Base-by-base conservation (phyloP, 2,888 invertebrate genomes). In the Minunthozetes semirufus region DNA sequence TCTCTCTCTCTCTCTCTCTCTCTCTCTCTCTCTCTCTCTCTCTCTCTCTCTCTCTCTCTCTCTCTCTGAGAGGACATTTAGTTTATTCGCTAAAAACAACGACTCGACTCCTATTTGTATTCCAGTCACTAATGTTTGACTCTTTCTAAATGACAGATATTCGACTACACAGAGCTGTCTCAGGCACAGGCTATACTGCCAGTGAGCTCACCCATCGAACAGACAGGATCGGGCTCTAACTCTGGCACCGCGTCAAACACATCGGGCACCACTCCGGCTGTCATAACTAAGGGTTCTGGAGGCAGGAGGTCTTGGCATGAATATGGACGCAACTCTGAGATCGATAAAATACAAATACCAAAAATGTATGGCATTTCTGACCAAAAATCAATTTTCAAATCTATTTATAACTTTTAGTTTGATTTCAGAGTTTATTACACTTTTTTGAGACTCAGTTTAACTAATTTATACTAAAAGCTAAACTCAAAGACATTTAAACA, bases 311-410 rank as follows among this genome's bases (percentile, higher is more conserved):
- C 81, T 81, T 94, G 93, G 93, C 94, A 93, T 84, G 94, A 94
- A 86, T 94, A 93, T 84, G 94, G 93, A 75, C 87, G 94, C 79
- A 93, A 93, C 83, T 93, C 93, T 82, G 94, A 94, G 84, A 92
- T 92, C 75, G 94, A 94, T 84, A 94, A 94, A 87, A 93, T 96
- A 82, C 94, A 95, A 87, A 96, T 96, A 86, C 93, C 94, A 84
- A 96, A 96, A 90, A 87, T 94, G 94, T 95, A 87, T 93, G 94
- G 91, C 22, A 19, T 38, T 27, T 46, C 13, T 9, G 3, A 4
- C 38, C 5, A 63, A 63, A 63, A 63, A 33, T 33, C 17, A 15
- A 29, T 27, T 33, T 46, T 38, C 4, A 59, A 19, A 59, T 59
- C 27, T 50, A 50, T 50, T n/a, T 50, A 50, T 50, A 50, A 63